Conservation (phyloP, 2,888 invertebrate genomes). For the Graphium colonna region DNA sequence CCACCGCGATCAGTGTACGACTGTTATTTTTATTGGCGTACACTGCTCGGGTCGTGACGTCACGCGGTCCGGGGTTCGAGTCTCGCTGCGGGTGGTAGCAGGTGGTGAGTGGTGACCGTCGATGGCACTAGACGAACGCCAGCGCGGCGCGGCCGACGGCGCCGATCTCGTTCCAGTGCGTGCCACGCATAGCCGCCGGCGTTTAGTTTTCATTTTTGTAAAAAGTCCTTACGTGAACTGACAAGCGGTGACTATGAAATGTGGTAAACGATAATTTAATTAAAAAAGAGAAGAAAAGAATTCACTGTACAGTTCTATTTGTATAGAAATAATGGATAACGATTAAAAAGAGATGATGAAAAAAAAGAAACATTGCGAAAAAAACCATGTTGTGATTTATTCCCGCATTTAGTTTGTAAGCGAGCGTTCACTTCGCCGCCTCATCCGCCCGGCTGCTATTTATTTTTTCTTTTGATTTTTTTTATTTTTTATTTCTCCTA, state of each 20-base stretch:
- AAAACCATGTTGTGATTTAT: constrained; percentile 76
- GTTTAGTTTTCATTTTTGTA: constrained; percentile 82
- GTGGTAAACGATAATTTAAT: constrained; percentile 76
- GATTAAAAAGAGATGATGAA: constrained; percentile 61
- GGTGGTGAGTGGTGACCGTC: constrained; percentile 29
- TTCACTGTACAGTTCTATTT: constrained; percentile 82
- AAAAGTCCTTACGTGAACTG: constrained; percentile 77
- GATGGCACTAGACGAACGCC: too few species aligned
- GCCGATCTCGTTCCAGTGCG: constrained; percentile 58
- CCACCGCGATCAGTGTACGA: not conserved
- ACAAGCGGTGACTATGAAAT: constrained; percentile 73
- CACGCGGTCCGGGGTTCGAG: not conserved
- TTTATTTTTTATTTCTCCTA: constrained; percentile 21
- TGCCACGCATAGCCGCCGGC: constrained; percentile 46
- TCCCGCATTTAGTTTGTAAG: constrained; percentile 49
- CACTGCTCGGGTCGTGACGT: not conserved
- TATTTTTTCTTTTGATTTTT: constrained; percentile 56
- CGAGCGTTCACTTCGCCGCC: not conserved
- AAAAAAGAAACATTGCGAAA: constrained; percentile 31
- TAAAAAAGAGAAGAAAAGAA: constrained; percentile 56
- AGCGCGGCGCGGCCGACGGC: constrained; percentile 27
- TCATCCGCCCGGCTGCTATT: constrained; percentile 27
- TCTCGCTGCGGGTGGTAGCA: not conserved
- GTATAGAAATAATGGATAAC: constrained; percentile 82
- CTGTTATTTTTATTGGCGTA: constrained; percentile 6